phyloP scores from a whole-genome alignment of 2,113 vertebrate genomes.

The Smithornis capensis region DNA sequence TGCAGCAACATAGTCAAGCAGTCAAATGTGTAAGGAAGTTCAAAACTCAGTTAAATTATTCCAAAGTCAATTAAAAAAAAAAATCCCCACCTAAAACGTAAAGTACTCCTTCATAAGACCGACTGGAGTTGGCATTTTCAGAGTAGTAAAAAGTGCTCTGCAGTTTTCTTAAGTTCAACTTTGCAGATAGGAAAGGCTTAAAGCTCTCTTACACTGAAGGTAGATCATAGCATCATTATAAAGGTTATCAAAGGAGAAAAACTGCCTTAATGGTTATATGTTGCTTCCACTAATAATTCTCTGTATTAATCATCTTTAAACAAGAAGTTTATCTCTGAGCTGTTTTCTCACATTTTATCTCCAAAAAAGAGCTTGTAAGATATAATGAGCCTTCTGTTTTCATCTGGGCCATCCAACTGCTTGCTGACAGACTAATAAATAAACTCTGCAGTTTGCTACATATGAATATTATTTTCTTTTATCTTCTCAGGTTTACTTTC shows the following conservation, averaged over 20 bases:
- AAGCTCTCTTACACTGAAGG: not conserved
- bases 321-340: not conserved
- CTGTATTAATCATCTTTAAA: not conserved
- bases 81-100: not conserved
- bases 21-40: not conserved
- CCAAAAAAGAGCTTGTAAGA: not conserved
- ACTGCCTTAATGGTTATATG: not conserved
- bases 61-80: not conserved
- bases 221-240: not conserved
- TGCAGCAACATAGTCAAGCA: not conserved
- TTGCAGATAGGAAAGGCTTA: not conserved
- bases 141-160: not conserved
- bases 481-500: constrained; percentile 12
- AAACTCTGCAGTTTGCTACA: not conserved
- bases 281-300: not conserved
- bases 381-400: not conserved
- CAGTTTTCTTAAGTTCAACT: not conserved
- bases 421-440: not conserved
- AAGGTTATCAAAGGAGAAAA: not conserved
- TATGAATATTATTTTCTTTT: not conserved
- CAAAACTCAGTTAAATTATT: not conserved
- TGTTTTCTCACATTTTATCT: not conserved
- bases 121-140: not conserved
- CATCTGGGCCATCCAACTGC: not conserved
- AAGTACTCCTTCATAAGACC: not conserved